Percentiles rank a stretch among this genome's conserved stretches.
These are phyloP conservation scores for Microctenopoma lineatum DNA, from an alignment of 2,797 vertebrate genomes.

Conservation along the genomic window DNA sequence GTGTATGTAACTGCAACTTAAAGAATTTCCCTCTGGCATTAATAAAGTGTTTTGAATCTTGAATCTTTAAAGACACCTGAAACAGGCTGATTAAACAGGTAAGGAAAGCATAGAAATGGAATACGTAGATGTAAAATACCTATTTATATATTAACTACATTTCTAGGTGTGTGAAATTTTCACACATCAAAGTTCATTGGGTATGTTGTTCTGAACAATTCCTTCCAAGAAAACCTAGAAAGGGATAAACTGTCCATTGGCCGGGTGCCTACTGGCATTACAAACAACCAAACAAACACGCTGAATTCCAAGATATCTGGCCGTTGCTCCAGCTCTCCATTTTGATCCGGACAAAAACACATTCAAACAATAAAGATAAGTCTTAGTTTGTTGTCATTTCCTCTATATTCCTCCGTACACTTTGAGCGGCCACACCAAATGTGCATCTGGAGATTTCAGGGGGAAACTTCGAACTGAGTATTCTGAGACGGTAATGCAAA, in stretches of 20 bases:
- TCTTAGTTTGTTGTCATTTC: constrained; percentile 48
- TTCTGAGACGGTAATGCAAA: constrained; percentile 63
- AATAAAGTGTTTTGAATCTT: no score
- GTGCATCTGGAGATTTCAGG: constrained; percentile 46
- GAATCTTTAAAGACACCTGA: not conserved
- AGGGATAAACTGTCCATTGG: constrained; percentile 22
- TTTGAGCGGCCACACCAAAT: constrained; percentile 39
- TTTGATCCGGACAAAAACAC: constrained; percentile 36
- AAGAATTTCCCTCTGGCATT: no score
- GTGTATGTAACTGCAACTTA: no score
- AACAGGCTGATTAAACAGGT: constrained; percentile 3
- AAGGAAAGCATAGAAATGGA: not conserved
- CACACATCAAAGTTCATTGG: not conserved
- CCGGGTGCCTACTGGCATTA: not conserved
- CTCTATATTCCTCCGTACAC: constrained; percentile 47
- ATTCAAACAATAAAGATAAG: constrained; percentile 31
- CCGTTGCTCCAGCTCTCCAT: not conserved
- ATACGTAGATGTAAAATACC: not conserved
- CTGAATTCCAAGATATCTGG: constrained; percentile 13
- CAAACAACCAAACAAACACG: constrained; percentile 29
- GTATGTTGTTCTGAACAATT: not conserved
- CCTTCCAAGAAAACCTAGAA: constrained; percentile 22
- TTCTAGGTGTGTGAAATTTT: not conserved
- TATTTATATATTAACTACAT: not conserved
- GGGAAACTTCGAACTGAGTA: constrained; percentile 47